Evolutionary conservation across 2,113 vertebrate genomes (phyloP), one percentile per base, ranked within the genome.

Genomic region (Trachemys scripta): DNA sequence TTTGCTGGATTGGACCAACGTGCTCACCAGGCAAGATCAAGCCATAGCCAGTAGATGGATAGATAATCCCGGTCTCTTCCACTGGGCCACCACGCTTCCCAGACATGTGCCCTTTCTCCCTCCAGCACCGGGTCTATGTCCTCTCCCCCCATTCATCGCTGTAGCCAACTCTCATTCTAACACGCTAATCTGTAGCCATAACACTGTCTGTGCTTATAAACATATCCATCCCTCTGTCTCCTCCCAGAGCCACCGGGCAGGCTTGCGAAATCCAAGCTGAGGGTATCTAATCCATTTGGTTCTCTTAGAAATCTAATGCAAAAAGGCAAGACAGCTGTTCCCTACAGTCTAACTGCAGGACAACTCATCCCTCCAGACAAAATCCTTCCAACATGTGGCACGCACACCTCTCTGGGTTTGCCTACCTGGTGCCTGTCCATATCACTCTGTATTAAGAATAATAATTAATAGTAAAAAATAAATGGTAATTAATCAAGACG

Each of bases 41-140:
- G 50, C 2, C 17, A 17, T 10, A 3, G 6, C 0, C 54, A 24
- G 56, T 14, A n/a, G 22, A n/a, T 20, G 65, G n/a, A 14, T 62
- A 13, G 11, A 62, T 31, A 62, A 31, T 62, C 27, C 57, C 22
- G 27, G 19, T 27, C 27, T 24, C 47, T 22, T 51, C 10, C 57
- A 19, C 16, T 47, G 62, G 31, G 7, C 62, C 65, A 8, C 65
- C 11, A 22, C 20, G 10, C 38, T 35, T 56, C 51, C 27, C 31
- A 54, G n/a, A 81, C 24, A 42, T 9, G 49, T 50, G 57, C 53
- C 31, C 13, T 20, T 79, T 11, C 16, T 8, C 2, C 11, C 45
- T 38, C 0, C 1, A 1, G 29, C 0, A 54, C 88, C 16, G 7
- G 1, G 35, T 35, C 25, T 3, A 2, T 1, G 8, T 89, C 2